phyloP scores from a whole-genome alignment of 2,113 vertebrate species.

The Lontra canadensis region DNA sequence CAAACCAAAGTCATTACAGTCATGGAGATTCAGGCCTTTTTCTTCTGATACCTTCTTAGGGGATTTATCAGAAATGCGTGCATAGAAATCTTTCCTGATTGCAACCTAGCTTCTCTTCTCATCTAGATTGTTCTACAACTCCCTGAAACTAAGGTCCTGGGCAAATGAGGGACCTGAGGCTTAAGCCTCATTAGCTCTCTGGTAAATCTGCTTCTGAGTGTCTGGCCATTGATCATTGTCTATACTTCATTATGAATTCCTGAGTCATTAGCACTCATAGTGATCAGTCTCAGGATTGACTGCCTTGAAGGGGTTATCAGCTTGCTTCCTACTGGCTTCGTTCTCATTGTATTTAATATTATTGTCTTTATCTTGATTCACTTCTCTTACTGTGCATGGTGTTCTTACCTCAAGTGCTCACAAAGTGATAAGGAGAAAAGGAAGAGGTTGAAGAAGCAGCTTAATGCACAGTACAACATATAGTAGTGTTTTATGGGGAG shows the following conservation, averaged over 20 bases:
- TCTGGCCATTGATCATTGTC: not conserved
- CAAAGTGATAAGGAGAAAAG: not conserved
- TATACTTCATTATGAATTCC: not conserved
- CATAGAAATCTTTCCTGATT: not conserved
- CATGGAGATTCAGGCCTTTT: not conserved
- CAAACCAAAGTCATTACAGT: not conserved
- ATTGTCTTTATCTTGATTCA: not conserved
- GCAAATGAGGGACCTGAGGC: not conserved
- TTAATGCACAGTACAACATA: not conserved
- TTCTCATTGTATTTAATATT: not conserved
- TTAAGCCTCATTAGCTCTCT: not conserved
- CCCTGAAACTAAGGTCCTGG: not conserved
- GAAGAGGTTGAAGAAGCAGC: not conserved
- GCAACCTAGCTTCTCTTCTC: not conserved
- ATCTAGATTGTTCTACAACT: not conserved
- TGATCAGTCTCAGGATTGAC: not conserved
- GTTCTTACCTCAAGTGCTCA: not conserved
- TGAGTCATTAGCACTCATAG: not conserved
- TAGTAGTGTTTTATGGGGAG: not conserved
- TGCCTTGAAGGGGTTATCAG: not conserved
- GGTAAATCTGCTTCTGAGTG: not conserved
- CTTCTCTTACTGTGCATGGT: not conserved
- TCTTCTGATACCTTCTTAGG: slow-evolving; percentile 17
- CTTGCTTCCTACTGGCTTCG: not conserved
- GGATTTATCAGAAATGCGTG: not conserved